Base-by-base conservation (phyloP, 2,888 invertebrate species). In the Hydropsyche betteni region DNA sequence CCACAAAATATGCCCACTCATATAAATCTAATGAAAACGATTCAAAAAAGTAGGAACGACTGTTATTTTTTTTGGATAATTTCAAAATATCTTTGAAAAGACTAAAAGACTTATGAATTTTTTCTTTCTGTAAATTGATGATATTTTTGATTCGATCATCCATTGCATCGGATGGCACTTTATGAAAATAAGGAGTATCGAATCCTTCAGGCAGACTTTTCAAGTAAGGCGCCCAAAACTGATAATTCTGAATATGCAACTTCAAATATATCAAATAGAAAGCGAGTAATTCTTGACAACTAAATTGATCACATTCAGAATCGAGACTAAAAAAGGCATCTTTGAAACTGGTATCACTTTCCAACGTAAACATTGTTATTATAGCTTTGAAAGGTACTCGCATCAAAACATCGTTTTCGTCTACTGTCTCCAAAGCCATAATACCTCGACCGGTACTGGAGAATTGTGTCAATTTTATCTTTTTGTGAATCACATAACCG, bases 1-100 rank as follows among this genome's bases (percentile, higher is more conserved):
- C 93, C 80, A 92, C 90, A 82, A 92, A 92, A 86, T 94, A 96
- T 10, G 93, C 93, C 94, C 94, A 95, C 81, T 89, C 89, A 84
- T 91, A 96, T 68, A 84, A 82, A 50, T 87, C 83, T 75, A 89
- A 84, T 51, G 86, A 86, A 80, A 92, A 88, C 81, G 80, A 24
- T 8, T 50, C 51, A 61, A 74, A 12, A 8, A 76, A 51, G 64
- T 53, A 68, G 24, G 10, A n/a, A 64, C 14, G 14, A n/a, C 24
- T 64, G 8, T n/a, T 6, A n/a, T 68, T 68, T 2, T 14, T 14
- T 10, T 38, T 68, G 12, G 38, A 10, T 68, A 14, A 12, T 38
- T 82, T 77, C 80, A 83, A 85, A 88, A 83, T 85, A 88, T 84
- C 80, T 83, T 83, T 81, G 83, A 81, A 87, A 85, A 87, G 84